phyloP scores from a whole-genome alignment of 2,797 vertebrate genomes.

The Macroramphosus scolopax region DNA sequence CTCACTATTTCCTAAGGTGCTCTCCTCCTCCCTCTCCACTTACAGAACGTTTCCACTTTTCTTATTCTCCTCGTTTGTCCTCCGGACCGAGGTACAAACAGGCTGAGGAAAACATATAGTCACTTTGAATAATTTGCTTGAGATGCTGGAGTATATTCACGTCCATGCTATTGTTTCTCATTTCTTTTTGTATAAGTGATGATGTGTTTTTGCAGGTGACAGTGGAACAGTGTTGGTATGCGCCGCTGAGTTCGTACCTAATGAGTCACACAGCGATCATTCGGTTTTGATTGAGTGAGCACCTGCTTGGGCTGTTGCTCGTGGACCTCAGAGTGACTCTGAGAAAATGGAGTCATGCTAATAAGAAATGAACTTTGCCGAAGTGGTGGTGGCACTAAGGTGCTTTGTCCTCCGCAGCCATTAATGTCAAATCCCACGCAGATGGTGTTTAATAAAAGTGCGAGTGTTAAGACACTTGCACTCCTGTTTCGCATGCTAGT shows the following conservation, averaged over 20 bases:
- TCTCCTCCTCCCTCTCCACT: not conserved
- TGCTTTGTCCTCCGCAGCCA: constrained; percentile 55
- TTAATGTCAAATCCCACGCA: constrained; percentile 55
- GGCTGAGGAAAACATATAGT: constrained; percentile 1
- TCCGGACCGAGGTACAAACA: too few species aligned
- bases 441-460: constrained; percentile 40
- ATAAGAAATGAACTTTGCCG: constrained; percentile 62
- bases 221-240: constrained; percentile 24
- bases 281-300: constrained; percentile 53
- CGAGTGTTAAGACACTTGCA: constrained; percentile 17
- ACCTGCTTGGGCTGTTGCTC: constrained; percentile 33
- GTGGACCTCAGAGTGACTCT: constrained; percentile 42
- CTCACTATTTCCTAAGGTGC: not conserved
- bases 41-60: not conserved
- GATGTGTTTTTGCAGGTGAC: constrained; percentile 29
- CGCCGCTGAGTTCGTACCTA: constrained; percentile 37
- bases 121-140: constrained; percentile 33
- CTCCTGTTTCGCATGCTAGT: not conserved
- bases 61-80: too few species aligned
- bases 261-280: constrained; percentile 58
- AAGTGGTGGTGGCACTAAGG: constrained; percentile 23
- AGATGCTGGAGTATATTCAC: constrained; percentile 19
- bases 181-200: constrained; percentile 49
- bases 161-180: constrained; percentile 15
- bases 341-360: constrained; percentile 57